Conservation (phyloP, 2,888 invertebrate species). For the Arge pagana region DNA sequence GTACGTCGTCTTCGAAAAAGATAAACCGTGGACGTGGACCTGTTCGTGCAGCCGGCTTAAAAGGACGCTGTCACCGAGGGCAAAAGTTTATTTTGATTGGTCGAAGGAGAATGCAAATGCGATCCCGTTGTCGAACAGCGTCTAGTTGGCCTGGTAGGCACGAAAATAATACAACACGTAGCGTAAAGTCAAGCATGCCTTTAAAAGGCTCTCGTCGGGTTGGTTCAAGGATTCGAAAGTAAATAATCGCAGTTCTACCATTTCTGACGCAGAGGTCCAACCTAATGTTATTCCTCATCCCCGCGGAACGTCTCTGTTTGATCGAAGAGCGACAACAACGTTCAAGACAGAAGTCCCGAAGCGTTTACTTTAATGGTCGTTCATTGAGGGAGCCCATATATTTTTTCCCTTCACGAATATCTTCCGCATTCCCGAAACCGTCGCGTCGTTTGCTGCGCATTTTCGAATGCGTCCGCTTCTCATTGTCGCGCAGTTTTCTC, state of each 20-base stretch:
- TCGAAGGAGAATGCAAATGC: slow-evolving; percentile 30
- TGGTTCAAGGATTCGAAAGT: slow-evolving; percentile 32
- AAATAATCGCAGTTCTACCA: slow-evolving; percentile 43
- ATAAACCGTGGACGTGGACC: slow-evolving; percentile 26
- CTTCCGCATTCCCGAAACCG: no score
- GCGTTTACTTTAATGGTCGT: no score
- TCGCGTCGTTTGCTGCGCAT: no score
- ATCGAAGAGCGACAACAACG: no score
- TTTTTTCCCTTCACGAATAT: no score
- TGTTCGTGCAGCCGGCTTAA: slow-evolving; percentile 1
- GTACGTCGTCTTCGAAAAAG: not conserved
- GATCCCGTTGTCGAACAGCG: slow-evolving; percentile 38
- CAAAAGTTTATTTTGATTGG: slow-evolving; percentile 46
- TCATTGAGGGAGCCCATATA: no score
- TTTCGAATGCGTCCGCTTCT: no score
- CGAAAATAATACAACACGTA: slow-evolving; percentile 40
- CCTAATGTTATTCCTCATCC: not conserved
- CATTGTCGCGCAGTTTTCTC: no score
- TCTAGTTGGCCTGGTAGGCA: slow-evolving; percentile 25
- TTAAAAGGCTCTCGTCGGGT: slow-evolving; percentile 33
- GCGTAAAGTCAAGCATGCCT: slow-evolving; percentile 30
- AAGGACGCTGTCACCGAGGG: slow-evolving; percentile 18
- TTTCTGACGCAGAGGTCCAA: slow-evolving; percentile 43
- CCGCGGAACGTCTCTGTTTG: no score
- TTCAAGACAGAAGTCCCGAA: no score